A percentile compares a stretch with the other conserved stretches of the same genome.
These are phyloP conservation scores for Romanogobio albipinnatus DNA, from an alignment of 2,113 vertebrate species.

Conservation along the genomic window DNA sequence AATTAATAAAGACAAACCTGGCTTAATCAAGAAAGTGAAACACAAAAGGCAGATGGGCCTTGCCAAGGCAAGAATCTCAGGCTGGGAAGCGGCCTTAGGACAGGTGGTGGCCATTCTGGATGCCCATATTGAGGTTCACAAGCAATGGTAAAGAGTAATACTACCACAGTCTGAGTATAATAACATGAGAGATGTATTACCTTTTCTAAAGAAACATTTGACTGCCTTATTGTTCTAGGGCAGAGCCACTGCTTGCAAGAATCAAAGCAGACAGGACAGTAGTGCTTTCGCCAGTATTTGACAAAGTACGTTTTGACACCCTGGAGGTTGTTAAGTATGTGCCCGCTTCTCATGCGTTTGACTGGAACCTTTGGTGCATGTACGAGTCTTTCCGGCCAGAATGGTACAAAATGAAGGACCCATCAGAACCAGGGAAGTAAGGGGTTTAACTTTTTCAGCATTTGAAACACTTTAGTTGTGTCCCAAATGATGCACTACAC, in stretches of 20 bases:
- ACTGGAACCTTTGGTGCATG: slow-evolving; percentile 76
- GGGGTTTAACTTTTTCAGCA: slow-evolving; percentile 32
- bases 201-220: neutral
- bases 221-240: slow-evolving; percentile 61
- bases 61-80: slow-evolving; percentile 74
- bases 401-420: slow-evolving; percentile 70
- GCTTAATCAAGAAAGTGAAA: slow-evolving; percentile 66
- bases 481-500: no score
- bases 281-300: slow-evolving; percentile 74
- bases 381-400: slow-evolving; percentile 73
- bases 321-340: slow-evolving; percentile 46
- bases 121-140: slow-evolving; percentile 80
- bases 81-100: slow-evolving; percentile 70
- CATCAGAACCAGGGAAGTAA: slow-evolving; percentile 72
- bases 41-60: slow-evolving; percentile 75
- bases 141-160: slow-evolving; percentile 66
- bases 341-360: slow-evolving; percentile 62
- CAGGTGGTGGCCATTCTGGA: slow-evolving; percentile 83
- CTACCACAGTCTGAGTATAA: neutral
- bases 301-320: slow-evolving; percentile 69
- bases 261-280: slow-evolving; percentile 73
- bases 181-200: no score
- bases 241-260: slow-evolving; percentile 73
- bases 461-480: neutral
- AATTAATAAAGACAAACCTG: slow-evolving; percentile 61